Evolutionary conservation across 1,140 invertebrate species (phyloP).

Genomic region (Patella vulgata): DNA sequence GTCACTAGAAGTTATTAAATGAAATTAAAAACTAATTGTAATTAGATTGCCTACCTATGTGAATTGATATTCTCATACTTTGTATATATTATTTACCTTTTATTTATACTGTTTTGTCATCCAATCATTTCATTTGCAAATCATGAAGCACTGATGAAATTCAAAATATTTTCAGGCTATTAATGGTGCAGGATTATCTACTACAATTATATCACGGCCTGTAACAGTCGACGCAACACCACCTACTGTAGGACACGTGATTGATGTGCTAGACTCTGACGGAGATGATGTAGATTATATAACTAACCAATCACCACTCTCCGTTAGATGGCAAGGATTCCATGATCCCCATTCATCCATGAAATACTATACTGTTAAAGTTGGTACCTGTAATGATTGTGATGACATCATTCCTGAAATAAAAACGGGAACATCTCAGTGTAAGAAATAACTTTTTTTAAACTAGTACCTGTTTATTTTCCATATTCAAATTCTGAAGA

Average conservation of each 20-base stretch:
- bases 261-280: constrained; percentile 17
- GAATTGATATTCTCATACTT: too few relatives aligned
- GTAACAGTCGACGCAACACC: constrained; percentile 24
- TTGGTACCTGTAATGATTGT: constrained; percentile 38
- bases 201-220: constrained; percentile 26
- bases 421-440: constrained; percentile 16
- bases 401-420: constrained; percentile 29
- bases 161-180: constrained; percentile 39
- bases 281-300: constrained; percentile 18
- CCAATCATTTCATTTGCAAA: too few relatives aligned
- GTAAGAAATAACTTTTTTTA: constrained; percentile 9
- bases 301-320: constrained; percentile 11
- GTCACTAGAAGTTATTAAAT: too few relatives aligned
- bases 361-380: constrained; percentile 21
- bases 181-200: constrained; percentile 39
- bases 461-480: not conserved
- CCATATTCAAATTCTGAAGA: not conserved
- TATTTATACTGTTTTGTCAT: too few relatives aligned
- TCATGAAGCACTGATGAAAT: too few relatives aligned
- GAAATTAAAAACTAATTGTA: not conserved
- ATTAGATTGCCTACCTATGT: not conserved
- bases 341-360: constrained; percentile 28
- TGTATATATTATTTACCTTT: not conserved
- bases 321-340: constrained; percentile 32
- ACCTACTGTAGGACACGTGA: constrained; percentile 33